A percentile compares a stretch with the other conserved stretches of the same genome.
phyloP scores from a whole-genome alignment of 2,888 invertebrate genomes.

The Parnassius mnemosyne region DNA sequence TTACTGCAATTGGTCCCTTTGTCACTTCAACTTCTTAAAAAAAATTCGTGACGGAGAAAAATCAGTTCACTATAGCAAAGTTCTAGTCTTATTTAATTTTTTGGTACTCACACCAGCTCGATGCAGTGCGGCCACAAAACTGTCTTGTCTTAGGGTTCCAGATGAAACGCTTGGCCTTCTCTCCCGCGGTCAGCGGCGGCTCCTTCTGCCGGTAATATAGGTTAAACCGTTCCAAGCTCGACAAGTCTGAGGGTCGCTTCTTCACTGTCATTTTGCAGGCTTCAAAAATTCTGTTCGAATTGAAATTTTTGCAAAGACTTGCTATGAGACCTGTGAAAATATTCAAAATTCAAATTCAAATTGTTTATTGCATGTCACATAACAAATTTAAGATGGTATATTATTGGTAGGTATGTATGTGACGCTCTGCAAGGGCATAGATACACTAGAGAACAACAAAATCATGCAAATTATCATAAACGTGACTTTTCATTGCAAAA shows the following conservation, averaged over 20 bases:
- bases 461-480: too few species aligned
- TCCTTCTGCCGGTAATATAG: constrained; percentile 84
- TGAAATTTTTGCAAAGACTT: background rate
- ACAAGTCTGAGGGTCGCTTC: constrained; percentile 77
- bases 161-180: constrained; percentile 84
- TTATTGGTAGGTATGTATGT: too few species aligned
- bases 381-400: too few species aligned
- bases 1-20: too few species aligned
- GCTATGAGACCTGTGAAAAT: background rate
- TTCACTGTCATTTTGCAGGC: constrained; percentile 74
- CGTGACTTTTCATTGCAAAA: too few species aligned
- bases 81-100: background rate
- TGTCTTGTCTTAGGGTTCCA: constrained; percentile 88
- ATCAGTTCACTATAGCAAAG: background rate
- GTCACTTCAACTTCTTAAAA: too few species aligned
- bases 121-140: constrained; percentile 88
- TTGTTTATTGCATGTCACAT: too few species aligned
- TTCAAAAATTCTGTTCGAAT: background rate
- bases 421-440: too few species aligned
- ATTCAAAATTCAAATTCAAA: too few species aligned
- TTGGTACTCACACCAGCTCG: constrained; percentile 90
- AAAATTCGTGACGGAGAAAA: background rate
- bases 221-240: constrained; percentile 81
- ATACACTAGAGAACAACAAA: too few species aligned
- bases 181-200: constrained; percentile 75